Evolutionary conservation across 2,113 vertebrate species (phyloP).

Genomic region (Coreoperca whiteheadi): DNA sequence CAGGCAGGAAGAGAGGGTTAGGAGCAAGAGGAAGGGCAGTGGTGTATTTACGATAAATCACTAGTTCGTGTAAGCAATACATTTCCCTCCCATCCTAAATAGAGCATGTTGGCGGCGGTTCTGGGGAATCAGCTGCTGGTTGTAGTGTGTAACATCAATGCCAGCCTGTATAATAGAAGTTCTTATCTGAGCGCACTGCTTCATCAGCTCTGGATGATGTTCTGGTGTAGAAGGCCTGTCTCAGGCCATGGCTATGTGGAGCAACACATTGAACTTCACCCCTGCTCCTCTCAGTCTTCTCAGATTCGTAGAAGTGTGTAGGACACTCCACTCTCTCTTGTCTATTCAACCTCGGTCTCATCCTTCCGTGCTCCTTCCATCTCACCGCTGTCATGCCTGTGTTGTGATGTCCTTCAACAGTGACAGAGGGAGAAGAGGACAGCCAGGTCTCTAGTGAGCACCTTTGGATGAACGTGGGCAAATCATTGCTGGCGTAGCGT

Average conservation of each 20-base stretch:
- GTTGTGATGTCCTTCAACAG: slow-evolving; percentile 67
- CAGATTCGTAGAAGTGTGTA: slow-evolving; percentile 3
- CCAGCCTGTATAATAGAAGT: slow-evolving; percentile 43
- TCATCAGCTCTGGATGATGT: slow-evolving; percentile 51
- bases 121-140: slow-evolving; percentile 69
- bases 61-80: slow-evolving; percentile 51
- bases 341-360: slow-evolving; percentile 24
- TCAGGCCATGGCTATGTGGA: slow-evolving; percentile 14
- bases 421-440: slow-evolving; percentile 57
- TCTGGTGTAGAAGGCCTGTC: slow-evolving; percentile 28
- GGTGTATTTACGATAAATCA: slow-evolving; percentile 75
- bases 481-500: slow-evolving; percentile 64
- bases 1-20: slow-evolving; percentile 36
- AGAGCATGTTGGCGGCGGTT: slow-evolving; percentile 45
- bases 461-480: slow-evolving; percentile 57
- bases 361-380: slow-evolving; percentile 15
- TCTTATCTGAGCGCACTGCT: slow-evolving; percentile 43
- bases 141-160: slow-evolving; percentile 65
- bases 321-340: background rate
- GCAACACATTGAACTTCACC: slow-evolving; percentile 16
- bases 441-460: slow-evolving; percentile 48
- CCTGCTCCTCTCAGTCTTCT: slow-evolving; percentile 13
- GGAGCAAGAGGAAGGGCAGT: slow-evolving; percentile 41
- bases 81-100: slow-evolving; percentile 51
- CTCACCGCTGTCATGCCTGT: slow-evolving; percentile 31